A percentile compares a stretch with the other conserved stretches of the same genome.
phyloP scores from a whole-genome alignment of 2,888 invertebrate species.

The Malachius bipustulatus region DNA sequence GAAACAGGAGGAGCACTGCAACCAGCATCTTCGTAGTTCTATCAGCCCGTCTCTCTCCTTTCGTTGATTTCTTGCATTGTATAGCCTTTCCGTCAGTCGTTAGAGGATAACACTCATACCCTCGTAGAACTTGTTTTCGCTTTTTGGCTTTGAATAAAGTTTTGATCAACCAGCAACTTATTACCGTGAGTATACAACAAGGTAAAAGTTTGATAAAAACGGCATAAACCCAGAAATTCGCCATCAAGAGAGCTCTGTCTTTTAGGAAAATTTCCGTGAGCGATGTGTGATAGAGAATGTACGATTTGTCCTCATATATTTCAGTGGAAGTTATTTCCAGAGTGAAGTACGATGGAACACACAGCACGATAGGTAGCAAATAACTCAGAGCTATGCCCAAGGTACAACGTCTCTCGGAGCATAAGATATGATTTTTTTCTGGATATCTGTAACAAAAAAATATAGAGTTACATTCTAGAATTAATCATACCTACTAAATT shows the following conservation, averaged over 20 bases:
- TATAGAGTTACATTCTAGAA: no score
- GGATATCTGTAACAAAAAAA: constrained; percentile 57
- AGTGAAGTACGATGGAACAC: constrained; percentile 71
- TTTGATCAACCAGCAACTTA: constrained; percentile 56
- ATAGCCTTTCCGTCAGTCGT: constrained; percentile 24
- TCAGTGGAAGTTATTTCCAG: constrained; percentile 47
- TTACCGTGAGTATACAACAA: constrained; percentile 62
- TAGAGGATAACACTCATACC: constrained; percentile 47
- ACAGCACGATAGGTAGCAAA: constrained; percentile 63
- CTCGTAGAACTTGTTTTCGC: constrained; percentile 56
- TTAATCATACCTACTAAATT: no score
- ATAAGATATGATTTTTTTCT: constrained; percentile 59
- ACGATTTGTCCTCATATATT: constrained; percentile 44
- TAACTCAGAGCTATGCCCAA: constrained; percentile 65
- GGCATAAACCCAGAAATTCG: constrained; percentile 73
- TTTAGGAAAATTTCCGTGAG: constrained; percentile 36
- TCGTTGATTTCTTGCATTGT: constrained; percentile 29
- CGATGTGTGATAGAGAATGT: constrained; percentile 46
- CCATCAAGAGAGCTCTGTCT: constrained; percentile 35
- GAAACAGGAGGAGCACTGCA: constrained; percentile 73
- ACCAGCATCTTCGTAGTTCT: constrained; percentile 83
- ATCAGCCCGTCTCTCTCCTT: constrained; percentile 65
- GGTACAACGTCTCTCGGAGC: constrained; percentile 65
- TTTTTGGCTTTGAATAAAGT: constrained; percentile 66
- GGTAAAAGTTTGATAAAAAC: constrained; percentile 72